phyloP scores from a whole-genome alignment of 2,797 vertebrate genomes.

The Spatula clypeata region DNA sequence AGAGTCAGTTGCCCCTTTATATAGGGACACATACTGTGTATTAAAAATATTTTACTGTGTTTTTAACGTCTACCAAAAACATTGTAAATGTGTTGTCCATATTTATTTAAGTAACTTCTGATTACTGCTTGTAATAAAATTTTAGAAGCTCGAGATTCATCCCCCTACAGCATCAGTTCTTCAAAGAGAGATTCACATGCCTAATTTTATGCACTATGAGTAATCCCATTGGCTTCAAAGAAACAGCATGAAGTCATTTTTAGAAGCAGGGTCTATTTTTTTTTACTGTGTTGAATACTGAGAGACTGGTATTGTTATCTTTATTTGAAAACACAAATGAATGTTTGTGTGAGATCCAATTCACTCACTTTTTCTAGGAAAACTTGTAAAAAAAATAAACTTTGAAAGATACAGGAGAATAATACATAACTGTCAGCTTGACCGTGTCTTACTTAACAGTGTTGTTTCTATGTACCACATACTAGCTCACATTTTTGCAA shows the following conservation, averaged over 20 bases:
- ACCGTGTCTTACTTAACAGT: accelerated
- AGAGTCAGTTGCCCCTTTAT: not conserved
- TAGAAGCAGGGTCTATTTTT: not conserved
- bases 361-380: not conserved
- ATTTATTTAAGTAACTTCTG: not conserved
- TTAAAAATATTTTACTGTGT: not conserved
- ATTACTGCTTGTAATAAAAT: not conserved
- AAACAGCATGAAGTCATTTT: not conserved
- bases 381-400: not conserved
- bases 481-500: not conserved
- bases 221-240: not conserved
- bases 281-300: not conserved
- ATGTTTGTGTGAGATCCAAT: not conserved
- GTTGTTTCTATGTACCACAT: accelerated
- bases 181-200: not conserved
- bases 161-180: not conserved
- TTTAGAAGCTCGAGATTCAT: not conserved
- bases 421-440: not conserved
- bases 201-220: not conserved
- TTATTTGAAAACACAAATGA: not conserved
- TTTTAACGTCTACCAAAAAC: not conserved
- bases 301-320: not conserved
- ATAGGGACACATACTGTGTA: not conserved
- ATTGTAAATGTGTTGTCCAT: not conserved
- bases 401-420: not conserved